phyloP scores from a whole-genome alignment of 2,888 invertebrate species.

The Athrips mouffetella region DNA sequence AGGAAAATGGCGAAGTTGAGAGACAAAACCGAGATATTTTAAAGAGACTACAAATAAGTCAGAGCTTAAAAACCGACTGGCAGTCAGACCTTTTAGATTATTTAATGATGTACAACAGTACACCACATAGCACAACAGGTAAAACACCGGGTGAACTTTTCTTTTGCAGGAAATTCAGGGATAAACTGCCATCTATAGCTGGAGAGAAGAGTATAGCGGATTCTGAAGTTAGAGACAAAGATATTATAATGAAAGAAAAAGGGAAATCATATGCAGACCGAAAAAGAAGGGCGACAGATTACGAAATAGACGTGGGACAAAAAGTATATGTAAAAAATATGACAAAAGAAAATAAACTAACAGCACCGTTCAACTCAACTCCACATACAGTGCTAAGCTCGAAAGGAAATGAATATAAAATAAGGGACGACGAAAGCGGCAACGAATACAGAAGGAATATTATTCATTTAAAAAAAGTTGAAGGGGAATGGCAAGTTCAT shows the following conservation, averaged over 20 bases:
- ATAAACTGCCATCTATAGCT: not conserved
- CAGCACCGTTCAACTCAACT: constrained; percentile 15
- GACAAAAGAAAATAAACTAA: constrained; percentile 23
- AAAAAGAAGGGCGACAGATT: constrained; percentile 21
- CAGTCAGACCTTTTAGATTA: not conserved
- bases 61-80: not conserved
- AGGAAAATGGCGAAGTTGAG: constrained; percentile 5
- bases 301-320: constrained; percentile 22
- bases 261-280: constrained; percentile 24
- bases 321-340: constrained; percentile 28
- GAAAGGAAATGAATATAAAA: constrained; percentile 17
- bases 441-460: constrained; percentile 23
- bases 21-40: not conserved
- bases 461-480: constrained; percentile 6
- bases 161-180: not conserved
- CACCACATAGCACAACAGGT: constrained; percentile 23
- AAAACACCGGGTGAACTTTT: constrained; percentile 26
- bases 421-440: constrained; percentile 26
- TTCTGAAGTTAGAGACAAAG: not conserved
- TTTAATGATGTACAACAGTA: constrained; percentile 18
- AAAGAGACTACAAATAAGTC: not conserved
- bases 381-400: constrained; percentile 20
- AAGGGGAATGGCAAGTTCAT: not conserved
- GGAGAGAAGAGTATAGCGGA: too few relatives aligned
- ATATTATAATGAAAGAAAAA: constrained; percentile 7